phyloP scores from a whole-genome alignment of 2,113 vertebrate genomes.

The Poeciliopsis occidentalis region DNA sequence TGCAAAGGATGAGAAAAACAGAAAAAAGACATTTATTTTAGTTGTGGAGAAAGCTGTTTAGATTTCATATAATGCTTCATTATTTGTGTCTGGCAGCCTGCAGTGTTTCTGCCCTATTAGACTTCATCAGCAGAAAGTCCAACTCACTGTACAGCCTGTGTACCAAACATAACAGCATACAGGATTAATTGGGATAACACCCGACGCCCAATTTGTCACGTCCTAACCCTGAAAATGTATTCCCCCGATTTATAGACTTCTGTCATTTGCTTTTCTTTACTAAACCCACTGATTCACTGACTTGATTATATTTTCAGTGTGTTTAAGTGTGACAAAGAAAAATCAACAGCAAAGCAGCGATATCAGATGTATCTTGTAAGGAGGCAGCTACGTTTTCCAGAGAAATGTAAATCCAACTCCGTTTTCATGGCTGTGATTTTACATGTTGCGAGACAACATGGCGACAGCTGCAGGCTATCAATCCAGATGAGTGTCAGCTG shows the following conservation, averaged over 20 bases:
- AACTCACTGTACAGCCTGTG: neutral
- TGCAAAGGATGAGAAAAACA: neutral
- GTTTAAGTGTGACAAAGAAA: too few species aligned
- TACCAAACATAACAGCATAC: neutral
- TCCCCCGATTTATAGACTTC: neutral
- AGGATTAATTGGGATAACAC: neutral
- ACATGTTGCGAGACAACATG: neutral
- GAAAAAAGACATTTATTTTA: neutral
- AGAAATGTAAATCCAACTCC: neutral
- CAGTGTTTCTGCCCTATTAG: neutral
- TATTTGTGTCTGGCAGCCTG: neutral
- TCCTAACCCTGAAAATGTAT: neutral
- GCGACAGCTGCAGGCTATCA: slow-evolving; percentile 25
- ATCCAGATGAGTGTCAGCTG: slow-evolving; percentile 31
- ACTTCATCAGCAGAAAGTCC: neutral
- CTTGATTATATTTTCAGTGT: too few species aligned
- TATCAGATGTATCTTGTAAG: neutral
- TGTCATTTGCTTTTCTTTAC: neutral
- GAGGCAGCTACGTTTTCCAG: neutral
- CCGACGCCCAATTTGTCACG: neutral
- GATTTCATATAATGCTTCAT: neutral
- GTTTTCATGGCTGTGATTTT: neutral
- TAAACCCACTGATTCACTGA: too few species aligned
- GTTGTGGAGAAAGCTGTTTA: neutral
- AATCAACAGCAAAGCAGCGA: too few species aligned